A percentile compares a stretch with the other conserved stretches of the same genome.
These are phyloP conservation scores for Phoebastria nigripes DNA, from an alignment of 2,797 vertebrate species.

Conservation along the genomic window DNA sequence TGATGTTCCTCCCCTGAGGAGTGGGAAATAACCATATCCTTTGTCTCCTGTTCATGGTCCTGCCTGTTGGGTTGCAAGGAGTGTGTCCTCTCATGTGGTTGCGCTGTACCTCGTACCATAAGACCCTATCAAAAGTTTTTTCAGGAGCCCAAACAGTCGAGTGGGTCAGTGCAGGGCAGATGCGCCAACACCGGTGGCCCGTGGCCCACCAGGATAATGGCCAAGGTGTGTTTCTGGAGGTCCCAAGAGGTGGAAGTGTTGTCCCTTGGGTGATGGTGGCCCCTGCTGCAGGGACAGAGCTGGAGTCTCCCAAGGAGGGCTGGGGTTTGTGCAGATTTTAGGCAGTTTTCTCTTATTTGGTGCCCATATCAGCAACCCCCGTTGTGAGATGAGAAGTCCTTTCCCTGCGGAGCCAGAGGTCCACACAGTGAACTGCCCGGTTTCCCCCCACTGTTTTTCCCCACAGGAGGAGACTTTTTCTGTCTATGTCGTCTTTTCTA, in stretches of 20 bases:
- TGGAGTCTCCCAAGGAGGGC: background rate
- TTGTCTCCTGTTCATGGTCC: background rate
- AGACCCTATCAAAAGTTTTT: background rate
- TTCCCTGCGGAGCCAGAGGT: background rate
- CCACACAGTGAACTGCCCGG: background rate
- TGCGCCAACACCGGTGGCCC: background rate
- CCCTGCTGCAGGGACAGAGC: background rate
- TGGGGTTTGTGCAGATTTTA: background rate
- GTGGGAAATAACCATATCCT: background rate
- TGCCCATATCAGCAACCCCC: fast-evolving
- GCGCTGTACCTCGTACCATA: fast-evolving
- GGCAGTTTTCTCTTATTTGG: background rate
- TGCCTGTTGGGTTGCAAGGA: background rate
- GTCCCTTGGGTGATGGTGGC: background rate
- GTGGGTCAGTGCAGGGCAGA: background rate
- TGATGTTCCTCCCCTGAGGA: background rate
- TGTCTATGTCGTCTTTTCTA: background rate
- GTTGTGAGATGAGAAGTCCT: background rate
- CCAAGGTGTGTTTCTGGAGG: background rate
- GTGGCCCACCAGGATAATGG: background rate
- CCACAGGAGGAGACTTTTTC: background rate
- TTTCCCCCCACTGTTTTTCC: background rate
- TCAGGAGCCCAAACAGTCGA: background rate
- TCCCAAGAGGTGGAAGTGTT: fast-evolving
- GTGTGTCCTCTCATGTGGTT: background rate